A percentile compares a stretch with the other conserved stretches of the same genome.
Conservation (phyloP, 2,888 invertebrate species). For the Periphyllus acericola region DNA sequence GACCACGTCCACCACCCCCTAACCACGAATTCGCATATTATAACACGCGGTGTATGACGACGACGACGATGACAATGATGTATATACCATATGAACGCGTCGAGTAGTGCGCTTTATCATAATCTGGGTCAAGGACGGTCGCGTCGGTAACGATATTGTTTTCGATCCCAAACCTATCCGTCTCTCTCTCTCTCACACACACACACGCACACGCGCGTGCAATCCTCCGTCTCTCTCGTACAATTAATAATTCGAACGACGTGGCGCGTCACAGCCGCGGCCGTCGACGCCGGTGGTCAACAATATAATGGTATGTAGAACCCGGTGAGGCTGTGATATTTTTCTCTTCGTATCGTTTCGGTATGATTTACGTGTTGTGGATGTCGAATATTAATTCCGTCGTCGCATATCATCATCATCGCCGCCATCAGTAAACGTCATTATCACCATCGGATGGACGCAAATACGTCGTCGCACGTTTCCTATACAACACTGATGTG, state of each 20-base stretch:
- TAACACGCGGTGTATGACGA: not conserved
- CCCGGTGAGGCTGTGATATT: no score
- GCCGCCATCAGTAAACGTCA: no score
- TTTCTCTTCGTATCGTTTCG: no score
- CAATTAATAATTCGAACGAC: not conserved
- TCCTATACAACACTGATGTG: not conserved
- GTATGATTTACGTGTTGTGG: no score
- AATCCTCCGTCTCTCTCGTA: not conserved
- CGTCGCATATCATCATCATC: no score
- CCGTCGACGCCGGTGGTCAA: no score
- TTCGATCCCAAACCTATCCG: not conserved
- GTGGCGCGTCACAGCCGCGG: no score
- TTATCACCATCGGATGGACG: not conserved
- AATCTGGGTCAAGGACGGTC: conserved; percentile 48
- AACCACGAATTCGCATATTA: not conserved
- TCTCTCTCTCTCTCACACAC: not conserved
- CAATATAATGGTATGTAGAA: no score
- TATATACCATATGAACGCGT: not conserved
- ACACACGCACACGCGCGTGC: not conserved
- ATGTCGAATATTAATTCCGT: not conserved
- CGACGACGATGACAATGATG: not conserved
- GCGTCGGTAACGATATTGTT: conserved; percentile 29
- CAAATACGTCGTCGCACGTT: not conserved
- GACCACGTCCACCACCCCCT: not conserved
- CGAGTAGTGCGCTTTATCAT: conserved; percentile 15